phyloP scores from a whole-genome alignment of 64 coral and sea anemone species.

The Platygyra sinensis region DNA sequence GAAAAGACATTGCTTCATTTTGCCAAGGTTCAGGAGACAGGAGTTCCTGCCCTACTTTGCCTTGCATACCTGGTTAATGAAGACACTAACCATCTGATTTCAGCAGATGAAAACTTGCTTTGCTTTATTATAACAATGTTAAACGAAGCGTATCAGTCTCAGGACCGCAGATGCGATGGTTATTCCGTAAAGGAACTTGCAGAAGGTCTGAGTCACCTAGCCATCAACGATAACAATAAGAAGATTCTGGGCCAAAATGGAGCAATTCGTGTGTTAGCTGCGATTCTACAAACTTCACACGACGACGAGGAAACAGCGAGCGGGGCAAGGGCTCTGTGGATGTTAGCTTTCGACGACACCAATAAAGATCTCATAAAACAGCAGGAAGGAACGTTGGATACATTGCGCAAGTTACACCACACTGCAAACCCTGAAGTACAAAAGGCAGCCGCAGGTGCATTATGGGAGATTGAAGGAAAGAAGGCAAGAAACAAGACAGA shows the following conservation, averaged over 20 bases:
- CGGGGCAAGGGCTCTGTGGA: conserved; percentile 41
- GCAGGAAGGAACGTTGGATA: conserved; percentile 23
- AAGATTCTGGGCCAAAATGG: conserved; percentile 24
- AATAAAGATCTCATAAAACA: conserved; percentile 41
- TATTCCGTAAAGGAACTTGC: conserved; percentile 56
- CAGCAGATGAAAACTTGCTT: conserved; percentile 8
- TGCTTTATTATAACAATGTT: conserved; percentile 7
- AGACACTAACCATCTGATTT: conserved; percentile 49
- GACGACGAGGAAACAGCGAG: conserved; percentile 29
- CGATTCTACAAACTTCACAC: conserved; percentile 31
- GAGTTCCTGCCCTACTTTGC: conserved; percentile 25
- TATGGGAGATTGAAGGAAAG: conserved; percentile 67
- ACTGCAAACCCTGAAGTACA: conserved; percentile 37
- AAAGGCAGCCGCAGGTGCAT: conserved; percentile 56
- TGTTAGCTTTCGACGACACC: conserved; percentile 59
- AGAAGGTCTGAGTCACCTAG: conserved; percentile 46
- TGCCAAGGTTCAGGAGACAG: conserved; percentile 3
- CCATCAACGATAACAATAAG: conserved; percentile 51
- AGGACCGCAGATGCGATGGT: conserved; percentile 34
- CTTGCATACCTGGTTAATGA: conserved; percentile 48
- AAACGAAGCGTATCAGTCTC: neutral
- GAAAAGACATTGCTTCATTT: neutral
- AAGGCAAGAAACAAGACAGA: neutral
- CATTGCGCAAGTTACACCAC: neutral
- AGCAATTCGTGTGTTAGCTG: conserved; percentile 37